Evolutionary conservation across 2,888 invertebrate genomes (phyloP).

Genomic region (Cenopis cana): DNA sequence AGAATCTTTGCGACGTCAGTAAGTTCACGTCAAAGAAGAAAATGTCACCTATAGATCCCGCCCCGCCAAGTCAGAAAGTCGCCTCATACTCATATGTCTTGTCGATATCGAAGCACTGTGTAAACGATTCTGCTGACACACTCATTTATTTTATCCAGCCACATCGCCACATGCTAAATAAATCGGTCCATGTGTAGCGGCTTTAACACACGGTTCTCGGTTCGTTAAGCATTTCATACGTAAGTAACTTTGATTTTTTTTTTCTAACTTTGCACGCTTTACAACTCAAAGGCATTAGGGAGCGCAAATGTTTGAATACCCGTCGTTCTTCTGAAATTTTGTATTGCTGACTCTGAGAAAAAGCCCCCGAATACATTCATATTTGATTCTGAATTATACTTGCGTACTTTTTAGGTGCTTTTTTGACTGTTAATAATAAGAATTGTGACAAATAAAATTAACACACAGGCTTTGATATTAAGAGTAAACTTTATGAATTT

Average conservation of each 20-base stretch:
- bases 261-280: constrained; percentile 18
- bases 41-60: too few species aligned
- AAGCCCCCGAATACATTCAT: background rate
- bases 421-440: background rate
- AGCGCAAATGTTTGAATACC: constrained; percentile 38
- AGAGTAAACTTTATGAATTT: too few species aligned
- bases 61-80: too few species aligned
- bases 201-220: constrained; percentile 9
- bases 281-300: constrained; percentile 35
- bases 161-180: background rate
- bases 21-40: too few species aligned
- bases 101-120: too few species aligned
- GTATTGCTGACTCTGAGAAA: background rate
- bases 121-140: too few species aligned
- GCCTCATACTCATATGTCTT: too few species aligned
- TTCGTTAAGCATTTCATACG: constrained; percentile 39
- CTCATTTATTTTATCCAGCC: background rate
- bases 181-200: background rate
- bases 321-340: constrained; percentile 20
- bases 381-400: background rate
- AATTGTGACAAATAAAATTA: background rate
- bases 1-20: too few species aligned
- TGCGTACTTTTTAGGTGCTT: background rate
- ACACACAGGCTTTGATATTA: too few species aligned
- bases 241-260: constrained; percentile 35